These are phyloP conservation scores for Synanceia verrucosa DNA, from an alignment of 2,797 vertebrate species.

Conservation along the genomic window DNA sequence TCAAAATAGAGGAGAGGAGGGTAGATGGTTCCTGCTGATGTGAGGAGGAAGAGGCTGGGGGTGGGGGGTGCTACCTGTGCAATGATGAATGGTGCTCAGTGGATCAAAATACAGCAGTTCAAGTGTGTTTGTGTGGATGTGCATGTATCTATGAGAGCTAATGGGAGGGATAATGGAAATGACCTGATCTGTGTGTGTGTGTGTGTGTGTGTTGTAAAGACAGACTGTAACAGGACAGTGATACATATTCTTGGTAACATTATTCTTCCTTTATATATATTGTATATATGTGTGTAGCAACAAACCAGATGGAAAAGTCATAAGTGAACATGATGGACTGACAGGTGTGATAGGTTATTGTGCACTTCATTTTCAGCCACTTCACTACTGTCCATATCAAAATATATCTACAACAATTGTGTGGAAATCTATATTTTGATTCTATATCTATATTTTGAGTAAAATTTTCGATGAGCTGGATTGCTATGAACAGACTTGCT, in stretches of 20 bases:
- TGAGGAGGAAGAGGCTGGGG: slow-evolving; percentile 15
- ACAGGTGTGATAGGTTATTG: too few relatives aligned
- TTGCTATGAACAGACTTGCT: neutral
- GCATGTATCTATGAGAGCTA: neutral
- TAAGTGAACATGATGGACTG: too few relatives aligned
- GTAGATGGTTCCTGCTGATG: slow-evolving; percentile 47
- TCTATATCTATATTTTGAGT: neutral
- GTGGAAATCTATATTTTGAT: neutral
- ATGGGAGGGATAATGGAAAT: slow-evolving; percentile 6
- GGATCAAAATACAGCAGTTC: slow-evolving; percentile 9
- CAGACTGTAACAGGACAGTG: neutral
- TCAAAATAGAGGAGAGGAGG: slow-evolving; percentile 55
- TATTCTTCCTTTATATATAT: neutral
- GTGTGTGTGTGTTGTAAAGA: neutral
- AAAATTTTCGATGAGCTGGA: too few relatives aligned
- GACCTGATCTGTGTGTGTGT: neutral
- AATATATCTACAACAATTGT: too few relatives aligned
- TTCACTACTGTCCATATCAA: too few relatives aligned
- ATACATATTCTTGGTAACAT: too few relatives aligned
- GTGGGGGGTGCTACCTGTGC: slow-evolving; percentile 13
- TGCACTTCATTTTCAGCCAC: too few relatives aligned
- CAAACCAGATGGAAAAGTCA: too few relatives aligned
- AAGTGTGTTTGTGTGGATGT: slow-evolving; percentile 9
- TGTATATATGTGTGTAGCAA: too few relatives aligned
- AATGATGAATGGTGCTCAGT: slow-evolving; percentile 13